Conservation (phyloP, 2,113 vertebrate species). For the Leptobrachium leishanense region DNA sequence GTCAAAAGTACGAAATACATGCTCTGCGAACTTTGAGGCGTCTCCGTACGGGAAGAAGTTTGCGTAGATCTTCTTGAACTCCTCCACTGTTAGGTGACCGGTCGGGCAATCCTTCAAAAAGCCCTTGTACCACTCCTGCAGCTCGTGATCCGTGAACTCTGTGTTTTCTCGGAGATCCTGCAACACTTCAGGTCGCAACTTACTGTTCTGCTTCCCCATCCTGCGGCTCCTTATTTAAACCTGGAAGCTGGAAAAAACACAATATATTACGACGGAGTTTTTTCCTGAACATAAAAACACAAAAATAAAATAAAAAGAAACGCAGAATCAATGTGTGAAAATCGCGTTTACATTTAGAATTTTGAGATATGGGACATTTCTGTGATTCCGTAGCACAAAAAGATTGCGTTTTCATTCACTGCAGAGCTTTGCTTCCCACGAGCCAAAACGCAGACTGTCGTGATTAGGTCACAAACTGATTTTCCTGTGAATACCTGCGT, state of each 20-base stretch:
- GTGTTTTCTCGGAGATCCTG: conserved; percentile 86
- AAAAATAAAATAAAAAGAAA: too few relatives aligned
- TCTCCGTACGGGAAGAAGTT: conserved; percentile 84
- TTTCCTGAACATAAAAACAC: not conserved
- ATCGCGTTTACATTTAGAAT: too few relatives aligned
- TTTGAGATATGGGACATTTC: too few relatives aligned
- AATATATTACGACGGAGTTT: not conserved
- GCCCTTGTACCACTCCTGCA: conserved; percentile 89
- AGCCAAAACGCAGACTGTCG: too few relatives aligned
- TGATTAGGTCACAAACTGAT: too few relatives aligned
- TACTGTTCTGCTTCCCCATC: conserved; percentile 90
- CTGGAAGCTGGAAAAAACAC: conserved; percentile 54
- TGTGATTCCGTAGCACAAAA: too few relatives aligned
- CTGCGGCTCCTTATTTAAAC: conserved; percentile 14
- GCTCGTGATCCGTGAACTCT: conserved; percentile 84
- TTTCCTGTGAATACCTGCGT: too few relatives aligned
- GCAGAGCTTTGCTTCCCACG: too few relatives aligned
- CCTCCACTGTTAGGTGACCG: conserved; percentile 81
- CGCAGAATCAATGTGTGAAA: too few relatives aligned
- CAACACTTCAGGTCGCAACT: conserved; percentile 81
- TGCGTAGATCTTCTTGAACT: conserved; percentile 87
- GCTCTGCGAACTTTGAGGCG: conserved; percentile 78
- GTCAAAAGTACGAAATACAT: conserved; percentile 81
- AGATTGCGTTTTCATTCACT: too few relatives aligned
- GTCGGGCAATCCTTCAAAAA: conserved; percentile 88